Percentiles rank a stretch among this genome's conserved stretches.
Evolutionary conservation across 2,888 invertebrate genomes (phyloP).

Genomic region (Acanthoscelides obtectus): DNA sequence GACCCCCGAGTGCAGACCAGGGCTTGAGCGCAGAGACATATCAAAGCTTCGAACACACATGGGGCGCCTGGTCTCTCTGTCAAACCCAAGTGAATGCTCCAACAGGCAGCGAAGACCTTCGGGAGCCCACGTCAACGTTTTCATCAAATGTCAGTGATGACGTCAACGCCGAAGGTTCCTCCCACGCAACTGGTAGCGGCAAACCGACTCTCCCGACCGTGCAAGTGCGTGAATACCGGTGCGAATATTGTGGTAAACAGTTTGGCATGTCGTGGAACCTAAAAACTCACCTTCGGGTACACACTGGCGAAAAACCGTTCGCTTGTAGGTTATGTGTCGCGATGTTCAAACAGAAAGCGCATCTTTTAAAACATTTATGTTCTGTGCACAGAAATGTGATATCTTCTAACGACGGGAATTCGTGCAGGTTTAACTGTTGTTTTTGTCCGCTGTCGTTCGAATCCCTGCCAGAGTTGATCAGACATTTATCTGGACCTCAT

Average conservation of each 20-base stretch:
- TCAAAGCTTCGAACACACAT: constrained; percentile 50
- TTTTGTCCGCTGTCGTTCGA: constrained; percentile 84
- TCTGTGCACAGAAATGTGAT: constrained; percentile 86
- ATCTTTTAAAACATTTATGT: constrained; percentile 80
- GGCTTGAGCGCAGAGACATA: constrained; percentile 51
- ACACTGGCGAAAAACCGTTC: constrained; percentile 86
- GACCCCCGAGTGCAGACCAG: constrained; percentile 65
- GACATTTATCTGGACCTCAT: constrained; percentile 83
- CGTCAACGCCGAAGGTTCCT: constrained; percentile 46
- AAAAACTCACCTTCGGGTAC: constrained; percentile 82
- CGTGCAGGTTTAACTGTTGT: constrained; percentile 77
- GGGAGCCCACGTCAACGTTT: constrained; percentile 37
- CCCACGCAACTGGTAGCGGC: constrained; percentile 42
- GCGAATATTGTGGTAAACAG: constrained; percentile 86
- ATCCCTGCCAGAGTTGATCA: constrained; percentile 78
- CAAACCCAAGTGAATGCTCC: constrained; percentile 59
- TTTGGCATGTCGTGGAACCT: constrained; percentile 92
- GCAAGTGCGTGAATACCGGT: constrained; percentile 80
- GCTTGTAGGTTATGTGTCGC: constrained; percentile 85
- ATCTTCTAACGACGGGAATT: constrained; percentile 73
- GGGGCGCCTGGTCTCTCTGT: constrained; percentile 63
- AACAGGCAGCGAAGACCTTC: constrained; percentile 33
- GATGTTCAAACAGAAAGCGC: constrained; percentile 90
- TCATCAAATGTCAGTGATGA: constrained; percentile 36
- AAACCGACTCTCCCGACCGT: constrained; percentile 37